A percentile compares a stretch with the other conserved stretches of the same genome.
Conservation (phyloP, 2,113 vertebrate species). For the Neolamprologus sp. region DNA sequence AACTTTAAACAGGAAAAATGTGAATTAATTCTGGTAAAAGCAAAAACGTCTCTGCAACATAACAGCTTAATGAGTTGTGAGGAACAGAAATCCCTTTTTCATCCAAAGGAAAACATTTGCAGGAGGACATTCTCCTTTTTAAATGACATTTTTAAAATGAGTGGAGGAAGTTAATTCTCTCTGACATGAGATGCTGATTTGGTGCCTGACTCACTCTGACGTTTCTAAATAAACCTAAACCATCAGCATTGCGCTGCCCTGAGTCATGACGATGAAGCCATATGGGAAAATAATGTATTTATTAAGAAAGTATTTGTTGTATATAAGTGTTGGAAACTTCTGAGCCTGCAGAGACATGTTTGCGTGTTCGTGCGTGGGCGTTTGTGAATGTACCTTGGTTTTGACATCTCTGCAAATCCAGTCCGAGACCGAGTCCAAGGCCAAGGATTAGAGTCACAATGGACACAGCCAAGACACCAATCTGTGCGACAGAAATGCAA, state of each 20-base stretch:
- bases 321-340: background rate
- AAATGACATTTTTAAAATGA: background rate
- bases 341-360: background rate
- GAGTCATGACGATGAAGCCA: background rate
- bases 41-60: background rate
- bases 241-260: background rate
- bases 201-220: background rate
- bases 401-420: conserved; percentile 52
- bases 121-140: background rate
- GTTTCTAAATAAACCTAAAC: fast-evolving
- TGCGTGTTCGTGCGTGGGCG: background rate
- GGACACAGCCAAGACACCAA: conserved; percentile 23
- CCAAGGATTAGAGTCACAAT: conserved; percentile 59
- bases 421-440: conserved; percentile 63
- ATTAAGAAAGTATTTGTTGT: background rate
- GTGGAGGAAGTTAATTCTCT: background rate
- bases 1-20: background rate
- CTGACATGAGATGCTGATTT: background rate
- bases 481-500: conserved; percentile 21
- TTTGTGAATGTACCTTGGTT: conserved; percentile 36
- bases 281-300: background rate
- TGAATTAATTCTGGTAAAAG: background rate
- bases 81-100: background rate
- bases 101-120: background rate
- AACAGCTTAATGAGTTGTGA: background rate